Evolutionary conservation across 2,797 vertebrate species (phyloP).

Genomic region (Holocentrus rufus): DNA sequence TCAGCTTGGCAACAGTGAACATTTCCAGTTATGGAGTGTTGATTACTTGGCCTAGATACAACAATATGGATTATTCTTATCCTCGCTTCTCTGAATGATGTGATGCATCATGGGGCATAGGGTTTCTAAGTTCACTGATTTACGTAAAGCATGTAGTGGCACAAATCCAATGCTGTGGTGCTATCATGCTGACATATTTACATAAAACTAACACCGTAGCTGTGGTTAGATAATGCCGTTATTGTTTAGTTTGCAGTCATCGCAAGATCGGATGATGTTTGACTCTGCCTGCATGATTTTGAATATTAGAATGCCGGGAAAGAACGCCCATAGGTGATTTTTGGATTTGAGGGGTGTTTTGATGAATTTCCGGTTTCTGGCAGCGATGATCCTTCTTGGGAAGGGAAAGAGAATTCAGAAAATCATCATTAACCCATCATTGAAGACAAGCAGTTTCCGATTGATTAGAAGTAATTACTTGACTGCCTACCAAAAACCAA

Average conservation of each 20-base stretch:
- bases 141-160: constrained; percentile 48
- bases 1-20: constrained; percentile 58
- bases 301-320: neutral
- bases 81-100: constrained; percentile 47
- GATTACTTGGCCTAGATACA: constrained; percentile 79
- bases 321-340: constrained; percentile 15
- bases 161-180: constrained; percentile 42
- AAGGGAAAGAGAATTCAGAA: constrained; percentile 26
- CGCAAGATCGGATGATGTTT: constrained; percentile 15
- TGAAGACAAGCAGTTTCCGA: constrained; percentile 42
- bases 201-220: constrained; percentile 40
- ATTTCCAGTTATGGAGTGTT: constrained; percentile 68
- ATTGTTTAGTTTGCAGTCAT: constrained; percentile 14
- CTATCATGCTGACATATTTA: constrained; percentile 38
- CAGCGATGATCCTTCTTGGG: constrained; percentile 21
- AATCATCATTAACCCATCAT: constrained; percentile 56
- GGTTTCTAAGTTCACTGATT: constrained; percentile 65
- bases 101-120: constrained; percentile 63
- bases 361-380: constrained; percentile 29
- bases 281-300: neutral
- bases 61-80: constrained; percentile 77
- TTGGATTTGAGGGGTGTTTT: constrained; percentile 43
- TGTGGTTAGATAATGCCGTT: constrained; percentile 45
- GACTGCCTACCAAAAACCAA: constrained; percentile 46
- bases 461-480: constrained; percentile 66